Base-by-base conservation (phyloP, 2,888 invertebrate genomes). In the Rhingia campestris region DNA sequence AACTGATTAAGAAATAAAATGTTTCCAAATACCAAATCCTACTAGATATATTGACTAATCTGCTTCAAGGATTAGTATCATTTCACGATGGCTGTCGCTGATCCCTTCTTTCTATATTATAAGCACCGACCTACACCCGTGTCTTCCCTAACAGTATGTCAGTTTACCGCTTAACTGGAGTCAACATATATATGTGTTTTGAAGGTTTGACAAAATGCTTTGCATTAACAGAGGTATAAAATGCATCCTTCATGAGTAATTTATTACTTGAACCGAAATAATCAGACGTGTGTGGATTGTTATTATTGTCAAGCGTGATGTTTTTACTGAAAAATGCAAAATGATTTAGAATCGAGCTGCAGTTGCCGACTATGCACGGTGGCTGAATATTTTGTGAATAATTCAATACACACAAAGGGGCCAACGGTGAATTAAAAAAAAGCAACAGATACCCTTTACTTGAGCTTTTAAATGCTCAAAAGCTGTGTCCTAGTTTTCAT, bases 401-500 rank as follows among this genome's bases (percentile, higher is more conserved):
- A 53, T 35, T 64, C 7, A 43, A 51, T 32, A 51, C 7, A n/a
- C 4, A 58, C 10, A 9, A 61, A 56, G 14, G 22, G n/a, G 63
- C 49, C 10, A 61, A 63, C 12, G 12, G 22, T 7, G n/a, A 56
- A 37, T 9, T n/a, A 6, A 41, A 51, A 67, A 80, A 75, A 69
- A 84, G 84, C 64, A 80, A 84, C 45, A n/a, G 51, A 22, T 22
- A 22, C 22, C 22, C 22, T 72, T 33, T 64, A 30, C 47, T 74
- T 53, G 70, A 41, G 84, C 74, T 84, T 84, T 80, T 30, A 35
- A 39, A 39, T 64, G 47, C 70, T 74, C 67, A 61, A 77, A 81
- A 81, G 72, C 81, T 76, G 12, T 75, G 75, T 37, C 70, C 84
- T 43, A 80, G 30, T 80, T 84, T 59, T 12, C 10, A 39, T 7